Conservation (phyloP, 1,140 invertebrate species). For the Amyelois transitella region DNA sequence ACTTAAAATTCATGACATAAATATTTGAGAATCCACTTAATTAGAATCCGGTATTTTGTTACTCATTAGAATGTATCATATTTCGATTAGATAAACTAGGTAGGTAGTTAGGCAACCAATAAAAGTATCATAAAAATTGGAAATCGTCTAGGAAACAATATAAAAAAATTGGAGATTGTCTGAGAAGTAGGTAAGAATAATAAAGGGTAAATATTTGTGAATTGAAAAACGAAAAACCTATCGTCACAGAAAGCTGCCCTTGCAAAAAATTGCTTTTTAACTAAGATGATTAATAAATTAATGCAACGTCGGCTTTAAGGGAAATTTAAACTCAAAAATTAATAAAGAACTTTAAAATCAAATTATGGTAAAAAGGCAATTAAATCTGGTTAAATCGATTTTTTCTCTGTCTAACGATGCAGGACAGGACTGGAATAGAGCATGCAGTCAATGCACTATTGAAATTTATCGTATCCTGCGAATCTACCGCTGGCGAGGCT, state of each 20-base stretch:
- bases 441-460: slow-evolving; percentile 60
- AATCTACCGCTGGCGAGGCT: slow-evolving; percentile 53
- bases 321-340: no score
- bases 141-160: no score
- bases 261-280: no score
- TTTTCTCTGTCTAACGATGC: slow-evolving; percentile 18
- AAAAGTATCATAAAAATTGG: no score
- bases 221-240: no score
- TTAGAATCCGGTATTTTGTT: not conserved
- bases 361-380: slow-evolving; percentile 14
- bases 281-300: no score
- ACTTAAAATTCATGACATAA: not conserved
- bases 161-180: no score
- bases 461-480: slow-evolving; percentile 68
- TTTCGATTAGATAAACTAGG: not conserved
- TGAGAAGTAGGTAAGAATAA: no score
- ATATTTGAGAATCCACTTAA: not conserved
- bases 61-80: not conserved
- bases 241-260: no score
- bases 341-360: no score
- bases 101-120: not conserved
- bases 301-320: no score
- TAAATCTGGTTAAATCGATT: slow-evolving; percentile 12
- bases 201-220: no score
- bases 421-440: slow-evolving; percentile 23